These are phyloP conservation scores for Limnephilus lunatus DNA, from an alignment of 2,888 invertebrate species.

Conservation along the genomic window DNA sequence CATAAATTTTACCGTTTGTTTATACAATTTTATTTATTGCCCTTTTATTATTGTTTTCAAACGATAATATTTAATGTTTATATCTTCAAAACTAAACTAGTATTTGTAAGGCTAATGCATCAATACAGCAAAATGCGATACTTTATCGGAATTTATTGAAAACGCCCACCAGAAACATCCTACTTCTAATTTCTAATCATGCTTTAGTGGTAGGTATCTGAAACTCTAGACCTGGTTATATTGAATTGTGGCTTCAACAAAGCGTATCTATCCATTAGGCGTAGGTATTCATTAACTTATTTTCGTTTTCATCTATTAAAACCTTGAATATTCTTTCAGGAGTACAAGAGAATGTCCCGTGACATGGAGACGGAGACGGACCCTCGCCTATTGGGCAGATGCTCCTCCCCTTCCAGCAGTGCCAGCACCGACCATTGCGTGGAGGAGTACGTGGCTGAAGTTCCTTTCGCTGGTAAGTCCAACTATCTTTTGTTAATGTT, in stretches of 20 bases:
- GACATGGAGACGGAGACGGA: slow-evolving; percentile 92
- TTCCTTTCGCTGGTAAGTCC: slow-evolving; percentile 90
- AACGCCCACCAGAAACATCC: too few relatives aligned
- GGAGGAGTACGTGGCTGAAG: slow-evolving; percentile 90
- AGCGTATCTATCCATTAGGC: background rate
- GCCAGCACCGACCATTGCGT: slow-evolving; percentile 89
- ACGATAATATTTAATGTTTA: too few relatives aligned
- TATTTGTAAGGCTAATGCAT: too few relatives aligned
- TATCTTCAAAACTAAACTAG: too few relatives aligned
- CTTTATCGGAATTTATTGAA: too few relatives aligned
- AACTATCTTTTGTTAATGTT: background rate
- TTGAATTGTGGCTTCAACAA: background rate
- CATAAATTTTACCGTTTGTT: too few relatives aligned
- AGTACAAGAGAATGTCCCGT: slow-evolving; percentile 88
- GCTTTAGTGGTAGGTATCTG: too few relatives aligned
- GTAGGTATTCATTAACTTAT: background rate
- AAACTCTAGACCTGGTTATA: too few relatives aligned
- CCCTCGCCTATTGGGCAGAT: slow-evolving; percentile 82
- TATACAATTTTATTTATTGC: too few relatives aligned
- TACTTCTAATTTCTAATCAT: too few relatives aligned
- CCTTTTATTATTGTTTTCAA: too few relatives aligned
- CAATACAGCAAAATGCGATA: too few relatives aligned
- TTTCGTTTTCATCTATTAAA: background rate
- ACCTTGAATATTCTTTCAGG: slow-evolving; percentile 74
- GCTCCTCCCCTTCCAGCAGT: slow-evolving; percentile 85